Conservation (phyloP, 37 sponge, comb jelly and placozoan species). For the Sycon ciliatum region DNA sequence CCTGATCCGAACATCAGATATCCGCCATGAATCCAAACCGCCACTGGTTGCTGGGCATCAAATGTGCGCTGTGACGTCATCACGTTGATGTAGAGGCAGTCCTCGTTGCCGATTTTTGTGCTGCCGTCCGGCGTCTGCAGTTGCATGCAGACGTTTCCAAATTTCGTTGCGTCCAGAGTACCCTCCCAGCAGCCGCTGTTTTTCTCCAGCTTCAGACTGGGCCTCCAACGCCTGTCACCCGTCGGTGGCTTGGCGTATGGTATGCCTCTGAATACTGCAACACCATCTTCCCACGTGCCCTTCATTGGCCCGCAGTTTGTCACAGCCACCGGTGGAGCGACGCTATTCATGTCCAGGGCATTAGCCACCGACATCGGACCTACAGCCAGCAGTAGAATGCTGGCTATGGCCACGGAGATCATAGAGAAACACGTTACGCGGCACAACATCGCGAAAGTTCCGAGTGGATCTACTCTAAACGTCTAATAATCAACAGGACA, state of each 20-base stretch:
- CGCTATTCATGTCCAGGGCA: too few relatives aligned
- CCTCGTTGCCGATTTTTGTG: slow-evolving; percentile 15
- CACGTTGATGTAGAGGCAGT: slow-evolving; percentile 22
- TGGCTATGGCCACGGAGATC: too few relatives aligned
- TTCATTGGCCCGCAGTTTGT: too few relatives aligned
- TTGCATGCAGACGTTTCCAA: too few relatives aligned
- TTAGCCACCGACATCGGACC: too few relatives aligned
- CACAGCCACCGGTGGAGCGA: too few relatives aligned
- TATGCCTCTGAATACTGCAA: slow-evolving; percentile 13
- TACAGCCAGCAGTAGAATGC: too few relatives aligned
- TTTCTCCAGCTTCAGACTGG: background rate
- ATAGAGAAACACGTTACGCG: too few relatives aligned
- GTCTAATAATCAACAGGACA: too few relatives aligned
- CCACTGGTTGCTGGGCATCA: background rate
- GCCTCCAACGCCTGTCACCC: slow-evolving; percentile 15
- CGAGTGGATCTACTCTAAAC: too few relatives aligned
- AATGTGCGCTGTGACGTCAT: background rate
- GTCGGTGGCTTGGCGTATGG: slow-evolving; percentile 24
- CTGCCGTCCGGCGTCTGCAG: background rate
- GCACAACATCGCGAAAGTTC: too few relatives aligned
- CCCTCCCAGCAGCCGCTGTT: slow-evolving; percentile 21
- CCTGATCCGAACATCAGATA: slow-evolving; percentile 15
- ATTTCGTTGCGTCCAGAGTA: background rate
- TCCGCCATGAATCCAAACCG: slow-evolving; percentile 26
- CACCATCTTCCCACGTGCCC: too few relatives aligned